phyloP scores from a whole-genome alignment of 2,888 invertebrate genomes.

The Charanyca ferruginea region DNA sequence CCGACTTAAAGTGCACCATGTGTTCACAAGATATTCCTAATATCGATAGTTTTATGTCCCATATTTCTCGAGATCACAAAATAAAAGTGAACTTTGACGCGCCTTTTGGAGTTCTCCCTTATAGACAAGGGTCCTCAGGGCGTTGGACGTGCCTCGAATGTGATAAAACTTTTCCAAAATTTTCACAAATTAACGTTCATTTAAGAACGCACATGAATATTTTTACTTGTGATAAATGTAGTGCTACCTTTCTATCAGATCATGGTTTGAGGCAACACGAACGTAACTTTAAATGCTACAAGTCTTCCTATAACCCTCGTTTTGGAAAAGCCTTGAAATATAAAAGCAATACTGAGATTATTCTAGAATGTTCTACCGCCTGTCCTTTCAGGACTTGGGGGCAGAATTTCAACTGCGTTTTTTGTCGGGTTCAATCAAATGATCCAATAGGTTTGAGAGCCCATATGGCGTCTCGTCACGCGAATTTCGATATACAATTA shows the following conservation, averaged over 20 bases:
- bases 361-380: constrained; percentile 86
- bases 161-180: constrained; percentile 83
- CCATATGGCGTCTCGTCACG: constrained; percentile 85
- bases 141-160: constrained; percentile 86
- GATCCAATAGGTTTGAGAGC: constrained; percentile 85
- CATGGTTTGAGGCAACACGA: constrained; percentile 85
- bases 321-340: constrained; percentile 86
- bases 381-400: constrained; percentile 88
- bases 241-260: constrained; percentile 84
- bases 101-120: constrained; percentile 86
- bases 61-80: constrained; percentile 80
- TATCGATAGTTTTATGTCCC: constrained; percentile 83
- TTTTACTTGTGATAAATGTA: constrained; percentile 86
- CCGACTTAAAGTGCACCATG: constrained; percentile 82
- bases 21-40: constrained; percentile 78
- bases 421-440: constrained; percentile 85
- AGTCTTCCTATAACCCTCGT: constrained; percentile 84
- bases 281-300: constrained; percentile 85
- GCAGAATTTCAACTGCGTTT: constrained; percentile 86
- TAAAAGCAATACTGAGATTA: constrained; percentile 86
- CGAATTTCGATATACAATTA: constrained; percentile 83
- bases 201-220: constrained; percentile 85
- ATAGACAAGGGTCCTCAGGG: constrained; percentile 80
- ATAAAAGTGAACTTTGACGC: constrained; percentile 83
- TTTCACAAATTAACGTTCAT: constrained; percentile 86